phyloP scores from a whole-genome alignment of 2,113 vertebrate species.

The Callipepla squamata region DNA sequence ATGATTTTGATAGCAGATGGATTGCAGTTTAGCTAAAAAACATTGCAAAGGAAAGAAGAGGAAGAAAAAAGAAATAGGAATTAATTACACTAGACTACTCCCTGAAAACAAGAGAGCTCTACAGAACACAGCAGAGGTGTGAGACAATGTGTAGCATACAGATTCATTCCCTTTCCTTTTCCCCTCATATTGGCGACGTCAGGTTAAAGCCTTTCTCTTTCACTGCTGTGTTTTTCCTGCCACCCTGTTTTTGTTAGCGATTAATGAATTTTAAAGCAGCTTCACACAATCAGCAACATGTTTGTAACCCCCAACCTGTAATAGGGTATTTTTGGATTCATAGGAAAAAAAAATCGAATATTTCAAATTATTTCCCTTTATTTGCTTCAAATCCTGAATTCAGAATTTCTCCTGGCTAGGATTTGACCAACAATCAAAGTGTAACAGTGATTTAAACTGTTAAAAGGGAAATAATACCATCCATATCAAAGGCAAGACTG shows the following conservation, averaged over 20 bases:
- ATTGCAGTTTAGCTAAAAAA: conserved; percentile 30
- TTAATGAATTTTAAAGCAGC: conserved; percentile 18
- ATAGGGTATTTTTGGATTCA: background rate
- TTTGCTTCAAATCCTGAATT: background rate
- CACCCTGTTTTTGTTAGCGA: conserved; percentile 54
- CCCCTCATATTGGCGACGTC: background rate
- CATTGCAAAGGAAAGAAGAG: background rate
- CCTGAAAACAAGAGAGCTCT: background rate
- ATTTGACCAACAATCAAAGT: background rate
- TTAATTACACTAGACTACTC: background rate
- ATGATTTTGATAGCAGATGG: background rate
- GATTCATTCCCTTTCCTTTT: background rate
- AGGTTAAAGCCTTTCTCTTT: conserved; percentile 18
- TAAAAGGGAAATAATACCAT: background rate
- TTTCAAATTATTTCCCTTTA: background rate
- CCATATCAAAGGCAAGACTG: background rate
- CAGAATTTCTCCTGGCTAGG: background rate
- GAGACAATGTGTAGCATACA: conserved; percentile 1
- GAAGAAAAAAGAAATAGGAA: background rate
- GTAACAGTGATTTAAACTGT: background rate
- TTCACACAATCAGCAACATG: background rate
- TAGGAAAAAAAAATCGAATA: background rate
- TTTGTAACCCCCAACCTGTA: background rate
- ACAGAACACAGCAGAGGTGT: background rate
- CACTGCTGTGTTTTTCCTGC: conserved; percentile 13